A percentile compares a stretch with the other conserved stretches of the same genome.
These are phyloP conservation scores for Clarias batrachus DNA, from an alignment of 2,113 vertebrate species.

Conservation along the genomic window DNA sequence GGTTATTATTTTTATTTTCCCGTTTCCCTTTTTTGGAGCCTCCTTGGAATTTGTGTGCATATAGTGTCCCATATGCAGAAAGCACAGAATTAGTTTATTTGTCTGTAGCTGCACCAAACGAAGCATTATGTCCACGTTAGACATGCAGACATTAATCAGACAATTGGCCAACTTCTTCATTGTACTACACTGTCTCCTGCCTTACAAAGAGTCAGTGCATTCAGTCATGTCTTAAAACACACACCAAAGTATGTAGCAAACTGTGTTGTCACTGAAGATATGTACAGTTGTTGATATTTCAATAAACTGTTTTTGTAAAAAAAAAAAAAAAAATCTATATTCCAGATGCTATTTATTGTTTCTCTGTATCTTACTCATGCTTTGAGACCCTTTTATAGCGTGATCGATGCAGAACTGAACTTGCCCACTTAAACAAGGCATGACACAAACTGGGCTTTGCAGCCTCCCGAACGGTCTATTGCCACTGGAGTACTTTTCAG, in stretches of 20 bases:
- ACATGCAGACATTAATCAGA: constrained; percentile 24
- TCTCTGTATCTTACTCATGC: background rate
- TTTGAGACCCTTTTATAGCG: background rate
- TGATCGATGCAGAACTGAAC: constrained; percentile 27
- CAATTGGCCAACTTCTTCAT: constrained; percentile 23
- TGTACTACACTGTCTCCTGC: constrained; percentile 36
- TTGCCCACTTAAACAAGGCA: constrained; percentile 58
- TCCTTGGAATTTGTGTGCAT: constrained; percentile 44
- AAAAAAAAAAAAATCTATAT: constrained; percentile 51
- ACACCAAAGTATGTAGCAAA: constrained; percentile 79
- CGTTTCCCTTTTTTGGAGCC: background rate
- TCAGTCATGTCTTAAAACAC: constrained; percentile 65
- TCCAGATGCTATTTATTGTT: constrained; percentile 7
- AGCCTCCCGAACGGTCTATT: constrained; percentile 68
- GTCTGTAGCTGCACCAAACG: constrained; percentile 32
- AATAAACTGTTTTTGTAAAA: constrained; percentile 78
- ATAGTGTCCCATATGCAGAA: constrained; percentile 46
- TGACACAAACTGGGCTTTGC: constrained; percentile 69
- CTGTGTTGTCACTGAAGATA: constrained; percentile 68
- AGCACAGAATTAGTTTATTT: constrained; percentile 45
- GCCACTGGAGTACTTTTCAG: constrained; percentile 66
- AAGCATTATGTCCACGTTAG: constrained; percentile 26
- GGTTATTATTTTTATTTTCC: constrained; percentile 4
- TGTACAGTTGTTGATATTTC: constrained; percentile 77
- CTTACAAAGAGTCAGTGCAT: constrained; percentile 48